Conservation (phyloP, 2,113 vertebrate genomes). For the Pagrus major region DNA sequence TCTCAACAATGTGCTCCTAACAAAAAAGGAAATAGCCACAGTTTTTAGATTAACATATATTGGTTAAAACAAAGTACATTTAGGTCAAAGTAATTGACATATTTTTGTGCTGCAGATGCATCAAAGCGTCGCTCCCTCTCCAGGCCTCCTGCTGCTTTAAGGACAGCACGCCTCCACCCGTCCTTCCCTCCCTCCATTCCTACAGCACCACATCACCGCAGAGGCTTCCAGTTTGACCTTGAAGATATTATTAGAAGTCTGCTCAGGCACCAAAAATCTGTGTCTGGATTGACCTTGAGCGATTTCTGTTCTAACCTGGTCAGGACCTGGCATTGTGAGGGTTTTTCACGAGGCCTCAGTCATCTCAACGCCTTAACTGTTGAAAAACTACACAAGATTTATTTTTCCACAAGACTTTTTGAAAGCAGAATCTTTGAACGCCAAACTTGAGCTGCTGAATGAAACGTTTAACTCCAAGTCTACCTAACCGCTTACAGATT, state of each 20-base stretch:
- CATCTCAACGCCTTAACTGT: neutral
- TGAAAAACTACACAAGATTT: neutral
- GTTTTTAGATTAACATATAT: too few species aligned
- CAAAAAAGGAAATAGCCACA: too few species aligned
- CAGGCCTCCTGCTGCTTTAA: slow-evolving; percentile 40
- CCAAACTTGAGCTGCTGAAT: neutral
- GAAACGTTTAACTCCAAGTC: neutral
- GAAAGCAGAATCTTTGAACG: neutral
- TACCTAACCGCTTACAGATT: neutral
- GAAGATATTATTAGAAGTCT: slow-evolving; percentile 67
- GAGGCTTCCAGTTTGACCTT: slow-evolving; percentile 64
- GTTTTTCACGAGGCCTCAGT: neutral
- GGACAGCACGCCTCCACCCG: slow-evolving; percentile 41
- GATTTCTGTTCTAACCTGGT: slow-evolving; percentile 14
- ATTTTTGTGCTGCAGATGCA: neutral
- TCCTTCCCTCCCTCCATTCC: slow-evolving; percentile 53
- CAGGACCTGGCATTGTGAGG: slow-evolving; percentile 2
- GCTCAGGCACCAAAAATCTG: slow-evolving; percentile 37
- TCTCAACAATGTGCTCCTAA: too few species aligned
- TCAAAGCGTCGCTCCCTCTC: neutral
- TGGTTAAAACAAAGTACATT: too few species aligned
- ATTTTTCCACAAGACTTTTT: neutral
- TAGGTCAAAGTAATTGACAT: slow-evolving; percentile 4
- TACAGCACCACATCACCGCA: slow-evolving; percentile 61
- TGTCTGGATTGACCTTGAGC: slow-evolving; percentile 55